Evolutionary conservation across 2,113 vertebrate genomes (phyloP), one percentile per base, ranked within the genome.

Genomic region (Campylorhamphus procurvoides): DNA sequence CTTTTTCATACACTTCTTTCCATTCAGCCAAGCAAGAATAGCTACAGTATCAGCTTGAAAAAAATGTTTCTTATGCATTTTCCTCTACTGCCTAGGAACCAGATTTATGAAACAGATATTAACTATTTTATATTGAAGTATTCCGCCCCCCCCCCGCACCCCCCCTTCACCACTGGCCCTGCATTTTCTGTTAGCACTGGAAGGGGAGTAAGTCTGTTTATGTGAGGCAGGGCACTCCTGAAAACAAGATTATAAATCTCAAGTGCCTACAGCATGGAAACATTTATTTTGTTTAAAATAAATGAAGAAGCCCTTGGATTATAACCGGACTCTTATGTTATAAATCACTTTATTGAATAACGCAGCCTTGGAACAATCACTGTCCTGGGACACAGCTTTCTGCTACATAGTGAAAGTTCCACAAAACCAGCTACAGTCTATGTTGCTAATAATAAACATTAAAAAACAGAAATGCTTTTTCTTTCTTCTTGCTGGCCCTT

Each of bases 191-290:
- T 74, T 89, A 95, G 71, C 67, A 89, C 33, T 93, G 62, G 33
- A 95, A 89, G 37, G 29, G 44, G 58, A 67, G 42, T 94, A 95
- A 89, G 93, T 42, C 31, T 80, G 53, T 84, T 95, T 96, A 74
- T 84, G 69, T 67, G 85, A 96, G 71, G 39, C 76, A 74, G 80
- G 85, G 53, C 81, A 86, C 47, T 95, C 40, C 69, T 94, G 83
- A 92, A 97, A 96, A 96, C 75, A 93, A 92, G 93, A 96, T 96
- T 96, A 96, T 95, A 96, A 96, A 90, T 93, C 86, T 94, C 95
- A 96, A 89, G 77, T 87, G 89, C 74, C 52, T 96, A 84, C 52
- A 96, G 68, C 62, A 88, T 60, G 93, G 92, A 96, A 97, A 88
- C 90, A 92, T 90, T 96, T 95, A 96, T 94, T 97, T 92, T 92